phyloP scores from a whole-genome alignment of 2,113 vertebrate genomes.

The Onychostruthus taczanowskii region DNA sequence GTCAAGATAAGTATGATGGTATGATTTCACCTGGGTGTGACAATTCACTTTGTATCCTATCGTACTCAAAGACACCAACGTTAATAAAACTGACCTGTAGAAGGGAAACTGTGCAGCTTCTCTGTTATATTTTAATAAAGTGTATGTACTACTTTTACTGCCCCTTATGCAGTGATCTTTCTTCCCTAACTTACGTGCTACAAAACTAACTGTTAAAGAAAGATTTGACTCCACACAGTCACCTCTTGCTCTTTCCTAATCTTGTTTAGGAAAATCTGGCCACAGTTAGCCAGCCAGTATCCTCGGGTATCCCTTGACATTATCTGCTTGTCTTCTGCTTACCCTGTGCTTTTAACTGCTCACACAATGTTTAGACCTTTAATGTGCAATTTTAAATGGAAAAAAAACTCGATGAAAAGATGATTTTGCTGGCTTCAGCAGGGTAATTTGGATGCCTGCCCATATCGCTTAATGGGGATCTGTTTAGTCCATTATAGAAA shows the following conservation, averaged over 20 bases:
- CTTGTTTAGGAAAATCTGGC: not conserved
- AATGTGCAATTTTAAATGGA: not conserved
- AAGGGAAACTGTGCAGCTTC: not conserved
- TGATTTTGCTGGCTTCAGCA: constrained; percentile 18
- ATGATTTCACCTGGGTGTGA: not conserved
- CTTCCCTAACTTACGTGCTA: not conserved
- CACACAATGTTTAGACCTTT: not conserved
- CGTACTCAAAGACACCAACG: not conserved
- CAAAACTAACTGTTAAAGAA: not conserved
- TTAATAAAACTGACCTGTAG: not conserved
- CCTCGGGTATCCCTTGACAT: not conserved
- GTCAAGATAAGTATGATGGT: not conserved
- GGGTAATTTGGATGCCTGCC: constrained; percentile 49
- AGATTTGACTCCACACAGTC: not conserved
- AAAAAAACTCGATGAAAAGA: constrained; percentile 40
- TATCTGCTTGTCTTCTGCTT: constrained; percentile 22
- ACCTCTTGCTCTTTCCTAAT: not conserved
- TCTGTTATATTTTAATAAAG: not conserved
- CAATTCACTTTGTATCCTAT: not conserved
- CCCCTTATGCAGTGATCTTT: not conserved
- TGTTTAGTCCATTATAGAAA: constrained; percentile 42
- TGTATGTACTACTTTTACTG: not conserved
- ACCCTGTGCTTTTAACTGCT: not conserved
- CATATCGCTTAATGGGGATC: not conserved
- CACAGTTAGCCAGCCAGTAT: not conserved